Base-by-base conservation (phyloP, 2,888 invertebrate species). In the Pasiphila rectangulata region DNA sequence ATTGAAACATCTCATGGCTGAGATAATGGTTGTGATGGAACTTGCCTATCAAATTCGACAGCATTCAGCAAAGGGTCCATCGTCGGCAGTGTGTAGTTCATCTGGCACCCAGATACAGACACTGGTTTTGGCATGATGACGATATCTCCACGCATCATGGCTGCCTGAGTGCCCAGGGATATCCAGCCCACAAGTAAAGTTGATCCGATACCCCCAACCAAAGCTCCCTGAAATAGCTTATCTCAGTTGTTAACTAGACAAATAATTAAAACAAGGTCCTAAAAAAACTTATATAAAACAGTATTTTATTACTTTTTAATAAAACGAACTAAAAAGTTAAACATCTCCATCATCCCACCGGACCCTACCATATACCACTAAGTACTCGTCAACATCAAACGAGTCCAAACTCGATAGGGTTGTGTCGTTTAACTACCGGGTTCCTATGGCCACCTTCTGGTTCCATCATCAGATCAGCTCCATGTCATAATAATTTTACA, bases 101-200 rank as follows among this genome's bases (percentile, higher is more conserved):
- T 60, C 0, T 68, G 42, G 52, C 93, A 93, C 1, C 90, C 92
- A 2, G 86, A 86, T 0, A 91, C 75, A 0, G 92, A 92, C 0
- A 93, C 84, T 0, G 93, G 91, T 58, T 94, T 94, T 0, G 90
- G 89, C 0, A 88, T 84, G 39, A 92, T 89, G 2, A 84, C 69
- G 36, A 94, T 92, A 2, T 90, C 84, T 0, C 93, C 93, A 5
- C 86, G 81, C 1, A 93, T 90, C 79, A 93, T 91, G 5, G 92
- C 91, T 4, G 92, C 87, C 67, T 94, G 93, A 0, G 93, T 93
- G 4, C 93, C 93, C 1, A 93, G 72, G 0, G 93, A 93, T 37
- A 93, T 92, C 93, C 93, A 93, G 0, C 91, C 91, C 1, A 93
- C 91, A 1, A 93, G 74, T 13, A 90, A 61, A 0, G 93, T 89